Evolutionary conservation across 2,797 vertebrate genomes (phyloP).

Genomic region (Lacerta viridis): DNA sequence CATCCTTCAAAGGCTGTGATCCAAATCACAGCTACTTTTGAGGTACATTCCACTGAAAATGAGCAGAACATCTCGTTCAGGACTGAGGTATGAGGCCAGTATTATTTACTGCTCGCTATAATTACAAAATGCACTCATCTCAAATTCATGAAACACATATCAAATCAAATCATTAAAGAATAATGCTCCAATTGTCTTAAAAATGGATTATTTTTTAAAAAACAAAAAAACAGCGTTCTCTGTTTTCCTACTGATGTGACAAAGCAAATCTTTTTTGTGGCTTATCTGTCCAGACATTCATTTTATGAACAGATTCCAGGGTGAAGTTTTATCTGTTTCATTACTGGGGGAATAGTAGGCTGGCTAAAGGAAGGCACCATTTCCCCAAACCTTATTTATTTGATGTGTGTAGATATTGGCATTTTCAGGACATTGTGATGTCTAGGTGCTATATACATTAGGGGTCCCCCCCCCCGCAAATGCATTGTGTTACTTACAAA

Average conservation of each 20-base stretch:
- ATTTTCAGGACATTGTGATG: not conserved
- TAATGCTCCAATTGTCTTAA: not conserved
- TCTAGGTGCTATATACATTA: not conserved
- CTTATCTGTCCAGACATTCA: not conserved
- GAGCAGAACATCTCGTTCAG: not conserved
- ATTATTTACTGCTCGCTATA: not conserved
- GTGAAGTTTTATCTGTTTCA: not conserved
- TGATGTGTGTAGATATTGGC: not conserved
- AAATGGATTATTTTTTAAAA: not conserved
- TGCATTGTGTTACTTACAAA: not conserved
- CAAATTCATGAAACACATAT: not conserved
- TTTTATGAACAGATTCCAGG: not conserved
- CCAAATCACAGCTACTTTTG: not conserved
- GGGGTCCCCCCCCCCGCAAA: not conserved
- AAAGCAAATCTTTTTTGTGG: not conserved
- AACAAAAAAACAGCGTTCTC: not conserved
- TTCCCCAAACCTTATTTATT: not conserved
- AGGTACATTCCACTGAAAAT: not conserved
- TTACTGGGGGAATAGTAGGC: not conserved
- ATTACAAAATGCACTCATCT: not conserved
- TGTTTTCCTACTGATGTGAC: not conserved
- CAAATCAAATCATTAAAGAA: slow-evolving; percentile 32
- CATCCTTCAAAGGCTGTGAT: not conserved
- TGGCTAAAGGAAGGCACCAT: not conserved
- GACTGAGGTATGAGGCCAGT: not conserved